Base-by-base conservation (phyloP, 2,888 invertebrate genomes). In the Camponotus fellah region DNA sequence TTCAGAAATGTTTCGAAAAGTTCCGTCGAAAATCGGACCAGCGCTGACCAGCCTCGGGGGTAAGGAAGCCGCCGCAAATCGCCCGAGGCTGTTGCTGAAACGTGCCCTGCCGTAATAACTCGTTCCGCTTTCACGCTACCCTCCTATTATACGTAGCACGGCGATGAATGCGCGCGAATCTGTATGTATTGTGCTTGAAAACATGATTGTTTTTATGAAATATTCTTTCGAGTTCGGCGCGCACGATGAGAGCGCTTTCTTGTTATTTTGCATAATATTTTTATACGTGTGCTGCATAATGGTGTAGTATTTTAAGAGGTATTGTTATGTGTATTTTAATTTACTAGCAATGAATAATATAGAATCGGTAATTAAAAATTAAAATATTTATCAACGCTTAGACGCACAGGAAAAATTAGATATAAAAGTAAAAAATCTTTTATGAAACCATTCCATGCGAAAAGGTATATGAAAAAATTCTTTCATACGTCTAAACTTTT, bases 11-110 rank as follows among this genome's bases (percentile, higher is more conserved):
- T 68, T 77, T 69, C 53, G 32, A 56, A 68, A 77, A 90, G 62
- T 90, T 88, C 69, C 34, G 74, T 72, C 62, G 80, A 53, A 85
- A 85, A 87, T 88, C 89, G 88, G 88, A 89, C 87, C n/a, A n/a
- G 84, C 26, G 84, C 21, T 85, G 84, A 80, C 88, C 89, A 87
- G 84, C 26, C 46, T 46, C 72, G 43, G 37, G 43, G 37, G 26
- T 12, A 34, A 71, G 58, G 46, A 79, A 77, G 56, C 68, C 56
- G 69, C 71, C 60, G 79, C 79, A 71, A 80, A 80, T 72, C 79
- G 79, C 72, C 46, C 26, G 72, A 37, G 72, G 60, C 72, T 60
- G 60, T 71, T 72, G 72, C 79, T 71, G 60, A 72, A 80, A 80
- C 79, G 79, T 80, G 79, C 79, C 72, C 12, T 34, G 17, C 60